phyloP scores from a whole-genome alignment of 2,888 invertebrate genomes.

The Drosophila anomalipes region DNA sequence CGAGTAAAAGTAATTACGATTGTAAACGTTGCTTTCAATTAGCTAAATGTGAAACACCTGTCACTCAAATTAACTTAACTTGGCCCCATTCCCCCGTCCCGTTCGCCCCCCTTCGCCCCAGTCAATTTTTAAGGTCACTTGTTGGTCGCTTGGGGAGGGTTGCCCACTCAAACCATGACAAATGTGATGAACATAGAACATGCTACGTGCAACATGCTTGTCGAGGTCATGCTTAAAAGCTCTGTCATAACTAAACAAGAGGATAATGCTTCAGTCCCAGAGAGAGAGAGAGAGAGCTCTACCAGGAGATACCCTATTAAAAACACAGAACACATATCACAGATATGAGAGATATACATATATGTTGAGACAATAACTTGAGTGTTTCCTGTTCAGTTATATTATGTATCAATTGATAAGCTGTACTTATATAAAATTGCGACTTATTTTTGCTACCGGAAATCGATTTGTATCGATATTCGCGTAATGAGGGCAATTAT shows the following conservation, averaged over 20 bases:
- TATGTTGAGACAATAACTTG: neutral
- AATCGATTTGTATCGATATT: neutral
- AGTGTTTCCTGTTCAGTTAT: neutral
- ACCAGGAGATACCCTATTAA: neutral
- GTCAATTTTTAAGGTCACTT: conserved; percentile 1
- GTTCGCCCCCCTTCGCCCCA: too few species aligned
- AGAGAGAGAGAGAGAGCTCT: too few species aligned
- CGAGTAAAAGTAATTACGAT: conserved; percentile 46
- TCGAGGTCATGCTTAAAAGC: conserved; percentile 15
- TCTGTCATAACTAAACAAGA: neutral
- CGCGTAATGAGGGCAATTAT: neutral
- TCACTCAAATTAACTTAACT: conserved; percentile 3
- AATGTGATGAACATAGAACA: conserved; percentile 38
- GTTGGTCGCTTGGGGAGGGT: conserved; percentile 34
- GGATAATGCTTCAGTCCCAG: neutral
- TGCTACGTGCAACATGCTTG: conserved; percentile 38
- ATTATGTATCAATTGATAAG: neutral
- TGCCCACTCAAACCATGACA: conserved; percentile 19
- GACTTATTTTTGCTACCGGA: neutral
- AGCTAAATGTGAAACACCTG: conserved; percentile 46
- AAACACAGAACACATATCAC: neutral
- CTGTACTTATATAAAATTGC: neutral
- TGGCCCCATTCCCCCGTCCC: neutral
- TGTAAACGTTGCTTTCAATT: conserved; percentile 43
- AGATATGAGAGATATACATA: neutral